Conservation (phyloP, 2,113 vertebrate species). For the Cyprinodon tularosa region DNA sequence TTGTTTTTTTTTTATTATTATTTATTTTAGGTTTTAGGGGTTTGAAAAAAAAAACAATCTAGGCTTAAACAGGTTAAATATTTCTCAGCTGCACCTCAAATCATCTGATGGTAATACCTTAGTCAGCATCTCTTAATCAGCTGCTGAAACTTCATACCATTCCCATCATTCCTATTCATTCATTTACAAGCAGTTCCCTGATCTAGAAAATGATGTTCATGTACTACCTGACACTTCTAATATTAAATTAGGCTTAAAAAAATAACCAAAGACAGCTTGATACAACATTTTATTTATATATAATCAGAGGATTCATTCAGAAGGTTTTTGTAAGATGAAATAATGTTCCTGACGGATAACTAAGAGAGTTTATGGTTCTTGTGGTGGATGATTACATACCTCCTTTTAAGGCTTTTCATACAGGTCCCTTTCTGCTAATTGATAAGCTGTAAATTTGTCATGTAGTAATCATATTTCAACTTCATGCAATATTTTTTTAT, state of each 20-base stretch:
- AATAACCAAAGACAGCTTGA: not conserved
- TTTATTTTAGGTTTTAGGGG: too few species aligned
- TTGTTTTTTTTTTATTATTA: too few species aligned
- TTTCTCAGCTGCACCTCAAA: too few species aligned
- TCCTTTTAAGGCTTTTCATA: not conserved
- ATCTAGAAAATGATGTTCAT: too few species aligned
- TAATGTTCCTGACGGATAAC: not conserved
- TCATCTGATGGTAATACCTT: too few species aligned
- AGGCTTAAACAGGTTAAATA: too few species aligned
- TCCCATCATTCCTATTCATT: too few species aligned
- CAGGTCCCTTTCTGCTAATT: not conserved
- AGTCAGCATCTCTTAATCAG: too few species aligned
- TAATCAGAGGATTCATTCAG: not conserved
- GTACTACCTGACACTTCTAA: too few species aligned
- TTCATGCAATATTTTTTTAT: not conserved
- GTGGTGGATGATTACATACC: not conserved
- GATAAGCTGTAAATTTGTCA: not conserved
- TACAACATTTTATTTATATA: constrained; percentile 38
- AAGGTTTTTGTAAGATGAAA: not conserved
- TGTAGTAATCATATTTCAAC: not conserved
- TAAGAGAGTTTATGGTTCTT: not conserved
- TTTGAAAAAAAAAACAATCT: too few species aligned
- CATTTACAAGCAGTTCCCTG: too few species aligned
- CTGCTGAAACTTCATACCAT: too few species aligned
- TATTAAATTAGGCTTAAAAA: not conserved